These are phyloP conservation scores for Pogonomyrmex barbatus DNA, from an alignment of 1,140 invertebrate genomes.

Conservation along the genomic window DNA sequence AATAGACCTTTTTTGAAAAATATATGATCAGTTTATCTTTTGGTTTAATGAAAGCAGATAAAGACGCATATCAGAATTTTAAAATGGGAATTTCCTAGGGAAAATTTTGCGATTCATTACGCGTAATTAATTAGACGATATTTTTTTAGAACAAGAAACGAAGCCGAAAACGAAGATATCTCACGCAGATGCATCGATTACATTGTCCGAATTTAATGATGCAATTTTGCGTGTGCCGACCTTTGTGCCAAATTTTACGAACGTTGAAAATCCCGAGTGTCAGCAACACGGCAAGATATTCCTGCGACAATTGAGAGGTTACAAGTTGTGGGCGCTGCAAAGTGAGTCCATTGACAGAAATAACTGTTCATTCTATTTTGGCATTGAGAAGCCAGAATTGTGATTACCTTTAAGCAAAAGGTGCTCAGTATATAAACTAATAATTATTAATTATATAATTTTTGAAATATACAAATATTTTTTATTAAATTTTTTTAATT, in stretches of 20 bases:
- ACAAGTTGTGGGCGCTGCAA: constrained; percentile 90
- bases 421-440: neutral
- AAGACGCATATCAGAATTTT: neutral
- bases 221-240: constrained; percentile 87
- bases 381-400: constrained; percentile 30
- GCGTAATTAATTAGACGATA: neutral
- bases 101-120: constrained; percentile 21
- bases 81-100: neutral
- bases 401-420: neutral
- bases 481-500: too few species aligned
- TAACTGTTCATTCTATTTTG: constrained; percentile 48
- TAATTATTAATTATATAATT: neutral
- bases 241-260: constrained; percentile 89
- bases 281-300: constrained; percentile 89
- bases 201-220: constrained; percentile 82
- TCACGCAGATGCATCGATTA: constrained; percentile 74
- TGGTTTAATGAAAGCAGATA: neutral
- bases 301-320: constrained; percentile 88
- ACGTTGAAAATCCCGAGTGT: constrained; percentile 88
- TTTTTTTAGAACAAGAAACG: constrained; percentile 76
- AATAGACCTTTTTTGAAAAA: neutral
- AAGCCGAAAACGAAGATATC: constrained; percentile 73
- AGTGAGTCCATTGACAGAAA: constrained; percentile 86
- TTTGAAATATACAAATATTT: neutral
- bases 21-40: neutral